These are phyloP conservation scores for Callionymus lyra DNA, from an alignment of 2,113 vertebrate species.

Conservation along the genomic window DNA sequence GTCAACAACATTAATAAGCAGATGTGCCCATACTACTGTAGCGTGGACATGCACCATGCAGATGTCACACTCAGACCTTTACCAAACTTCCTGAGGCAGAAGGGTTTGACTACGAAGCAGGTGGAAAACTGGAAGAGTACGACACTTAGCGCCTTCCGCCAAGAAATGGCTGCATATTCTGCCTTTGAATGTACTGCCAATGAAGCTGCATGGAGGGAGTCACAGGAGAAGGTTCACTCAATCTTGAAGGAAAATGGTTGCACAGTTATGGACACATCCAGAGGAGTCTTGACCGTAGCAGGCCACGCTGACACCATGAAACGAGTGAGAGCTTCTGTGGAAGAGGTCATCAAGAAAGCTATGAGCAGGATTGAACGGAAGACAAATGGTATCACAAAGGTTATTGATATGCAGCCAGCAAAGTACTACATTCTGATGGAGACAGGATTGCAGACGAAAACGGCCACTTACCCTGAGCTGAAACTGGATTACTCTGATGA, in stretches of 20 bases:
- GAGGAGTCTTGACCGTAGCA: constrained; percentile 52
- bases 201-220: constrained; percentile 53
- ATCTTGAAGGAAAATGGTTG: constrained; percentile 41
- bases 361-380: constrained; percentile 54
- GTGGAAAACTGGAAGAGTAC: constrained; percentile 63
- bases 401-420: constrained; percentile 39
- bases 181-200: constrained; percentile 29
- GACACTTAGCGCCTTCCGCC: constrained; percentile 40
- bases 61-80: constrained; percentile 64
- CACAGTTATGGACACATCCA: constrained; percentile 27
- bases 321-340: constrained; percentile 40
- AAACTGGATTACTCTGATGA: constrained; percentile 53
- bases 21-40: constrained; percentile 67
- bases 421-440: constrained; percentile 60
- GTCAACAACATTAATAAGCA: constrained; percentile 52
- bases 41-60: constrained; percentile 39
- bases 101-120: constrained; percentile 24
- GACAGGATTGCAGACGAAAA: constrained; percentile 39
- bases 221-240: constrained; percentile 32
- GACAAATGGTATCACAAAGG: constrained; percentile 49
- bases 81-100: constrained; percentile 52
- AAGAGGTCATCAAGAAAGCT: constrained; percentile 31
- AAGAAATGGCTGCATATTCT: constrained; percentile 54
- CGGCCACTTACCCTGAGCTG: constrained; percentile 50
- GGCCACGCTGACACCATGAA: constrained; percentile 60